Evolutionary conservation across 1,140 invertebrate species (phyloP).

Genomic region (Panonychus citri): DNA sequence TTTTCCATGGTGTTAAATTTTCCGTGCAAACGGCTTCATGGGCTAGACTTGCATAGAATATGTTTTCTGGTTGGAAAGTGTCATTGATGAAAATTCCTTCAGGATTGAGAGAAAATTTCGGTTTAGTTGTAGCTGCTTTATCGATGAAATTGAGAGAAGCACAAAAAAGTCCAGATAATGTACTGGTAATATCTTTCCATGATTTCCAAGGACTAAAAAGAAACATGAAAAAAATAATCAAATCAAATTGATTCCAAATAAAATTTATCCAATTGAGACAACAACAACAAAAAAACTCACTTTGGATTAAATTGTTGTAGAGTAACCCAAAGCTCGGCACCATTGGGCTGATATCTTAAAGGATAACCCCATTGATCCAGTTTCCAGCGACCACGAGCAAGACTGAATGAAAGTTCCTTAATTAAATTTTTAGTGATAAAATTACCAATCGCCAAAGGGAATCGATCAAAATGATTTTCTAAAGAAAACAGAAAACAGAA

Average conservation of each 20-base stretch:
- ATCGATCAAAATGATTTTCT: slow-evolving; percentile 49
- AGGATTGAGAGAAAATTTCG: slow-evolving; percentile 56
- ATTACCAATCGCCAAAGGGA: slow-evolving; percentile 70
- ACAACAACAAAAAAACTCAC: background rate
- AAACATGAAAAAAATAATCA: slow-evolving; percentile 1
- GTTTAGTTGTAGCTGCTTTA: slow-evolving; percentile 55
- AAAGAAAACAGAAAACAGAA: background rate
- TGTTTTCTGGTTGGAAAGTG: slow-evolving; percentile 28
- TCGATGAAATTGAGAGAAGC: slow-evolving; percentile 89
- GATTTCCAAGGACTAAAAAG: slow-evolving; percentile 38
- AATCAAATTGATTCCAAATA: background rate
- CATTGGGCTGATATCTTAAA: slow-evolving; percentile 61
- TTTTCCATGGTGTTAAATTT: slow-evolving; percentile 95
- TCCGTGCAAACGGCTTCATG: slow-evolving; percentile 92
- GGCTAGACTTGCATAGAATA: slow-evolving; percentile 61
- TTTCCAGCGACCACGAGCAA: slow-evolving; percentile 80
- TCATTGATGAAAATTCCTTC: slow-evolving; percentile 32
- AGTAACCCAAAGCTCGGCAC: slow-evolving; percentile 79
- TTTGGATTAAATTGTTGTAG: slow-evolving; percentile 31
- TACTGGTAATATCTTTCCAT: slow-evolving; percentile 66
- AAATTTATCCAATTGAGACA: background rate
- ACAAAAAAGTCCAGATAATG: slow-evolving; percentile 77
- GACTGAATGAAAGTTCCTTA: slow-evolving; percentile 64
- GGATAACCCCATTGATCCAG: slow-evolving; percentile 77
- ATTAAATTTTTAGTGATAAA: slow-evolving; percentile 60